Conservation (phyloP, 2,797 vertebrate species). For the Xerus rutilus region DNA sequence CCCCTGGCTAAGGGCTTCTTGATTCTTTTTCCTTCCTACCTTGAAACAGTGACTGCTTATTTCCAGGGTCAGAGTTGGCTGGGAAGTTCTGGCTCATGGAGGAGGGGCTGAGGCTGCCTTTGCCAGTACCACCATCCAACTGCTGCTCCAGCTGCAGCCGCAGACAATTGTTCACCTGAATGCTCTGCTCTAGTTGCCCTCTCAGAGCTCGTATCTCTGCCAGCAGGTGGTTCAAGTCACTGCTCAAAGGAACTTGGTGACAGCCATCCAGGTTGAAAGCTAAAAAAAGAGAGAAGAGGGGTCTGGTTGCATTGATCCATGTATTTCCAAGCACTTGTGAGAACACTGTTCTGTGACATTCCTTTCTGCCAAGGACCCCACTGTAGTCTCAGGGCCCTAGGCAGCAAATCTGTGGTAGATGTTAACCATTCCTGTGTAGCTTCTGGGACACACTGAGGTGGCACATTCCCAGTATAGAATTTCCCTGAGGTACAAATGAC, state of each 20-base stretch:
- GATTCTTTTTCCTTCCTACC: slow-evolving; percentile 81
- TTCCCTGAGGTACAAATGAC: background rate
- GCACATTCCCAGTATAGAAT: background rate
- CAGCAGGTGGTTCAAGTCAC: slow-evolving; percentile 90
- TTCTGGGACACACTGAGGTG: too few relatives aligned
- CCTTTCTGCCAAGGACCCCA: background rate
- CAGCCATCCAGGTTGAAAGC: slow-evolving; percentile 87
- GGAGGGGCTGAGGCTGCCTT: slow-evolving; percentile 75
- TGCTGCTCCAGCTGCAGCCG: slow-evolving; percentile 90
- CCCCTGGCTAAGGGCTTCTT: background rate
- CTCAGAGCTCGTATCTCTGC: slow-evolving; percentile 91
- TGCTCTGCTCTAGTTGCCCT: slow-evolving; percentile 91
- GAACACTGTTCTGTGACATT: background rate
- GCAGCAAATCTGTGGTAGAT: background rate
- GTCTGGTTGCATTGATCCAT: too few relatives aligned
- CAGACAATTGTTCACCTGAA: slow-evolving; percentile 91
- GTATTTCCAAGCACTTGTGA: background rate
- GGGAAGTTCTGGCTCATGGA: slow-evolving; percentile 84
- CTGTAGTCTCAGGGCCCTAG: background rate
- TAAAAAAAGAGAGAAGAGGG: slow-evolving; percentile 69
- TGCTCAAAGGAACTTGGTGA: slow-evolving; percentile 63
- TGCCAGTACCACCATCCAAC: background rate
- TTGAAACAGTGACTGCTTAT: slow-evolving; percentile 85
- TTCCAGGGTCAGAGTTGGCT: slow-evolving; percentile 85
- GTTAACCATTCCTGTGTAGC: background rate